These are phyloP conservation scores for Atopsyche davidsoni DNA, from an alignment of 1,140 invertebrate species.

Conservation along the genomic window DNA sequence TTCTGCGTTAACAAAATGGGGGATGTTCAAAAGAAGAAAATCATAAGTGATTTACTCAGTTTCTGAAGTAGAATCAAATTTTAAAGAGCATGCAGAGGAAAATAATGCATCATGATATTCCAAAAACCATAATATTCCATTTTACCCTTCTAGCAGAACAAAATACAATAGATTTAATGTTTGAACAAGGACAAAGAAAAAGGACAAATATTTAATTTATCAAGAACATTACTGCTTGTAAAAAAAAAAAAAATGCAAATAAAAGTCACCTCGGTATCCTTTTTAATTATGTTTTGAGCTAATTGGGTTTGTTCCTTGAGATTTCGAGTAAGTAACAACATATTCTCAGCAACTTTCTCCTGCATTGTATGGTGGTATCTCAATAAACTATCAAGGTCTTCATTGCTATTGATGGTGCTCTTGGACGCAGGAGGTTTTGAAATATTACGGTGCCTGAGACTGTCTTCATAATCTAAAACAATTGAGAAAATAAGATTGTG, in stretches of 20 bases:
- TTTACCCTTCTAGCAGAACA: not conserved
- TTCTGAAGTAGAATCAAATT: too few relatives aligned
- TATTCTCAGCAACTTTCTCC: slow-evolving; percentile 88
- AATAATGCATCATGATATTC: too few relatives aligned
- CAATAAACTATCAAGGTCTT: slow-evolving; percentile 74
- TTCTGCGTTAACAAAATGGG: too few relatives aligned
- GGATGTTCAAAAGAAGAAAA: too few relatives aligned
- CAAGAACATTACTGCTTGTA: not conserved
- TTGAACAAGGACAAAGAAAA: too few relatives aligned
- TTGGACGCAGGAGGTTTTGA: slow-evolving; percentile 42
- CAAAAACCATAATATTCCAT: not conserved
- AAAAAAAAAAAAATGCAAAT: not conserved
- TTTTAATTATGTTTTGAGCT: slow-evolving; percentile 79
- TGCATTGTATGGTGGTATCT: slow-evolving; percentile 83
- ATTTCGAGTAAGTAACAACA: slow-evolving; percentile 78
- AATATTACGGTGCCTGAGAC: slow-evolving; percentile 43
- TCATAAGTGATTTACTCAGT: too few relatives aligned
- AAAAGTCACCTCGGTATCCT: slow-evolving; percentile 68
- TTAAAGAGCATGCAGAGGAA: too few relatives aligned
- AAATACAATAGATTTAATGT: too few relatives aligned
- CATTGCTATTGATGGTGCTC: slow-evolving; percentile 43
- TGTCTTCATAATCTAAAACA: slow-evolving; percentile 40
- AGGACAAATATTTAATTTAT: too few relatives aligned
- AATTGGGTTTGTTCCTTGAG: slow-evolving; percentile 84
- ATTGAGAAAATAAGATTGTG: slow-evolving; percentile 13